Evolutionary conservation across 2,113 vertebrate genomes (phyloP).

Genomic region (Sorex fumeus): DNA sequence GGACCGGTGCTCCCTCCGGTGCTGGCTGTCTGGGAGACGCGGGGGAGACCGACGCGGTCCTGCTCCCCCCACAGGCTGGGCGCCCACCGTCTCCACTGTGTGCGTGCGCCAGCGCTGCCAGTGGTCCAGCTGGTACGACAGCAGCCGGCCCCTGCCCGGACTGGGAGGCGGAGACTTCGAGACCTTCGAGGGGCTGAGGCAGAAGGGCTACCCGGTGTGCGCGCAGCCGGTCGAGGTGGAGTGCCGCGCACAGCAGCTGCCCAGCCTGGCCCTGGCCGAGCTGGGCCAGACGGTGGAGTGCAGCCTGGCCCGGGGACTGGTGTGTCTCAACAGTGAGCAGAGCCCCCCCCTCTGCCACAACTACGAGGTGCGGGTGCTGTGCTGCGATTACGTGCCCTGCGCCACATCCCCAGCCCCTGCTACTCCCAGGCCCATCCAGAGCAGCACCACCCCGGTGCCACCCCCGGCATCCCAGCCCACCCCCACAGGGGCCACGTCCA

Average conservation of each 20-base stretch:
- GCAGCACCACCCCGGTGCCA: accelerated
- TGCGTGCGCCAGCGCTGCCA: slow-evolving; percentile 83
- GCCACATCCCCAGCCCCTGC: background rate
- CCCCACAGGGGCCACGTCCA: accelerated
- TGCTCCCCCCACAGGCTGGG: slow-evolving; percentile 38
- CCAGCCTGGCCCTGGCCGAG: background rate
- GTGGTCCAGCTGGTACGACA: slow-evolving; percentile 88
- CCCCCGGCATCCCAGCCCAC: accelerated
- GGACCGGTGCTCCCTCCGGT: too few species aligned
- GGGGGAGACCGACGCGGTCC: too few species aligned
- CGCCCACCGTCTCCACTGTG: background rate
- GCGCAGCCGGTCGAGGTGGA: background rate
- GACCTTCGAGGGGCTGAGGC: slow-evolving; percentile 80
- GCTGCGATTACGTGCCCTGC: slow-evolving; percentile 86
- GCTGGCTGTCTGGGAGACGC: too few species aligned
- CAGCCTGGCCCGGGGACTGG: slow-evolving; percentile 66
- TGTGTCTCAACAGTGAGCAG: slow-evolving; percentile 87
- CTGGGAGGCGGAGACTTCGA: slow-evolving; percentile 86
- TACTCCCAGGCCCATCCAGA: accelerated
- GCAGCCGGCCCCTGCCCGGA: slow-evolving; percentile 50
- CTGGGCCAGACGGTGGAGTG: slow-evolving; percentile 86
- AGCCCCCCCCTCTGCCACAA: slow-evolving; percentile 78
- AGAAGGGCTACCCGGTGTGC: slow-evolving; percentile 82
- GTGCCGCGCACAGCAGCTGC: slow-evolving; percentile 78
- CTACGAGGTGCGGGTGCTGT: slow-evolving; percentile 86